phyloP scores from a whole-genome alignment of 2,888 invertebrate species.

The Danaus chrysippus region DNA sequence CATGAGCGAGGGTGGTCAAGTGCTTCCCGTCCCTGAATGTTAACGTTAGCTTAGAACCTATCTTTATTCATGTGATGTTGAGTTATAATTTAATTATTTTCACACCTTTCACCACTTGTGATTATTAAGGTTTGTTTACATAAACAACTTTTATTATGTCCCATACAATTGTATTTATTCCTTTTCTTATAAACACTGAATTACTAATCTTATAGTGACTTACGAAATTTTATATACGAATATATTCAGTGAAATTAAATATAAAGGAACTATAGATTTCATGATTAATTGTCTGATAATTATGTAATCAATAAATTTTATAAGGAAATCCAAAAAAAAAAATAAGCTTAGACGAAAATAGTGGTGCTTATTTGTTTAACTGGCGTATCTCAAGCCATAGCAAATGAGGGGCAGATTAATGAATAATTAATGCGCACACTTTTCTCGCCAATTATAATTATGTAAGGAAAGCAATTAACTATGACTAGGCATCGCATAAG shows the following conservation, averaged over 20 bases:
- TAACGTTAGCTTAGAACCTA: conserved; percentile 32
- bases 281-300: background rate
- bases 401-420: conserved; percentile 69
- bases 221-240: background rate
- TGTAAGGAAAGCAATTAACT: conserved; percentile 69
- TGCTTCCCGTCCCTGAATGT: conserved; percentile 30
- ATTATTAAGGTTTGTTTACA: conserved; percentile 3
- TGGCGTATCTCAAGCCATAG: conserved; percentile 65
- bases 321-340: conserved; percentile 48
- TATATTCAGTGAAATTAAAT: background rate
- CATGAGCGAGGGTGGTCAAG: conserved; percentile 26
- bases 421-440: conserved; percentile 74
- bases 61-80: conserved; percentile 32
- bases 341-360: conserved; percentile 57
- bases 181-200: background rate
- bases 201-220: background rate
- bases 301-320: conserved; percentile 10
- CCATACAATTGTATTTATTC: background rate
- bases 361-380: conserved; percentile 59
- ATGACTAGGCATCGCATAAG: conserved; percentile 36
- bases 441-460: conserved; percentile 73
- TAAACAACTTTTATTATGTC: background rate
- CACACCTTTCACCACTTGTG: conserved; percentile 27
- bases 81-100: conserved; percentile 32
- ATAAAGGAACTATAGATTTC: background rate